Evolutionary conservation across 2,888 invertebrate species (phyloP).

Genomic region (Orthosia incerta): DNA sequence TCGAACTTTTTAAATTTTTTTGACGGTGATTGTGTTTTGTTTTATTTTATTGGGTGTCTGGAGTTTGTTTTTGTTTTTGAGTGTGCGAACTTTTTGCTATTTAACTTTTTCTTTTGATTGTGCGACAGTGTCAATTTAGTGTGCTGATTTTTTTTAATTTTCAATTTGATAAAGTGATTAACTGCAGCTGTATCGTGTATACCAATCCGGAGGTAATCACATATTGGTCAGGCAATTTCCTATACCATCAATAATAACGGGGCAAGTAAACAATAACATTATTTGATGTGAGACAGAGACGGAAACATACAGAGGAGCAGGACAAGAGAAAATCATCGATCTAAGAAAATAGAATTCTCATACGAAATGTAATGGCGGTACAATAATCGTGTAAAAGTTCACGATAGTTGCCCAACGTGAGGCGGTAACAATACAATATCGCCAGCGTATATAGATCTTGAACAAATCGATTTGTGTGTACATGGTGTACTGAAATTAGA

Average conservation of each 20-base stretch:
- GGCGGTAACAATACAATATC: constrained; percentile 82
- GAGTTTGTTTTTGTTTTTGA: constrained; percentile 4
- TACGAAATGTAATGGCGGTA: constrained; percentile 88
- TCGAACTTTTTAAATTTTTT: constrained; percentile 42
- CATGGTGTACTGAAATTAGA: constrained; percentile 68
- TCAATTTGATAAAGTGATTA: constrained; percentile 70
- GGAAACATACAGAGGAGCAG: constrained; percentile 69
- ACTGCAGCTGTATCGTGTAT: constrained; percentile 49
- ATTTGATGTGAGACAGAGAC: constrained; percentile 81
- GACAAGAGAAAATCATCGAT: constrained; percentile 80
- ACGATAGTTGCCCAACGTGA: constrained; percentile 87
- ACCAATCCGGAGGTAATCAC: constrained; percentile 76
- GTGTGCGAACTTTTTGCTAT: constrained; percentile 31
- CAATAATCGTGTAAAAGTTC: constrained; percentile 90
- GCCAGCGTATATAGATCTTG: constrained; percentile 76
- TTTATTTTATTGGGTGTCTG: constrained; percentile 19
- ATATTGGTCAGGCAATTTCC: constrained; percentile 83
- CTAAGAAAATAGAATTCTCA: constrained; percentile 90
- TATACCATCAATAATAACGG: constrained; percentile 84
- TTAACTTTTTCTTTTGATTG: constrained; percentile 15
- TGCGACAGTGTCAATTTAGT: constrained; percentile 54
- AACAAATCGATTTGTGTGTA: constrained; percentile 77
- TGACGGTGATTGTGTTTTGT: constrained; percentile 58
- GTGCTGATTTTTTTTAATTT: constrained; percentile 21
- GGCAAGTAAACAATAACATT: constrained; percentile 89